A percentile compares a stretch with the other conserved stretches of the same genome.
These are phyloP conservation scores for Eumaeus atala DNA, from an alignment of 1,140 invertebrate genomes.

Conservation along the genomic window DNA sequence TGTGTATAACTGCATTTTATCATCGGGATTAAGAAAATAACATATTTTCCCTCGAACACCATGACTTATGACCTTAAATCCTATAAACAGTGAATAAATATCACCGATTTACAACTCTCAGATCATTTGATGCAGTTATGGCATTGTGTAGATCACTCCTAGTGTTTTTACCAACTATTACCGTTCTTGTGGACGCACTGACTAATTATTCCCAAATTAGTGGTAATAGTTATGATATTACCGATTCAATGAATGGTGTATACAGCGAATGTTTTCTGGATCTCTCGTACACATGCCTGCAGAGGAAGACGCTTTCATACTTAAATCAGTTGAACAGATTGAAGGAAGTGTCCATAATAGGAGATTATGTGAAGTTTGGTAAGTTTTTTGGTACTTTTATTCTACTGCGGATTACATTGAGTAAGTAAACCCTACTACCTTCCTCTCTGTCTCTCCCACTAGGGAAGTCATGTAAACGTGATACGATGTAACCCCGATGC, in stretches of 20 bases:
- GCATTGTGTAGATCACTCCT: slow-evolving; percentile 26
- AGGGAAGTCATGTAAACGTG: too few relatives aligned
- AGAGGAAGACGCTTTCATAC: slow-evolving; percentile 70
- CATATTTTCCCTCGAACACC: slow-evolving; percentile 37
- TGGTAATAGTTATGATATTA: slow-evolving; percentile 23
- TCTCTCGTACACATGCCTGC: slow-evolving; percentile 72
- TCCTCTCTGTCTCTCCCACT: too few relatives aligned
- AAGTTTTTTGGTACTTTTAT: slow-evolving; percentile 28
- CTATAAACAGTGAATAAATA: slow-evolving; percentile 52
- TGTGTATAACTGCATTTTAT: slow-evolving; percentile 6
- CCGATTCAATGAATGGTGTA: slow-evolving; percentile 50
- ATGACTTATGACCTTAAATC: slow-evolving; percentile 34
- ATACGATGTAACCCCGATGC: too few relatives aligned
- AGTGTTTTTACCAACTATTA: slow-evolving; percentile 23
- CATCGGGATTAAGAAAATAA: slow-evolving; percentile 28
- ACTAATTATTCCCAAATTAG: slow-evolving; percentile 17
- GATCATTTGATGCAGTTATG: slow-evolving; percentile 48
- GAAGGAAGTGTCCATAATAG: slow-evolving; percentile 71
- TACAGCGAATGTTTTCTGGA: slow-evolving; percentile 66
- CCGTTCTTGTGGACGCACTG: slow-evolving; percentile 29
- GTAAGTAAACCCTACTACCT: too few relatives aligned
- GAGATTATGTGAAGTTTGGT: slow-evolving; percentile 73
- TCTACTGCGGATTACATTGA: too few relatives aligned
- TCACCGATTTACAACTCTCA: slow-evolving; percentile 25
- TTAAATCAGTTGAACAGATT: slow-evolving; percentile 67